Base-by-base conservation (phyloP, 2,797 vertebrate genomes). In the Hoplostethus atlanticus region DNA sequence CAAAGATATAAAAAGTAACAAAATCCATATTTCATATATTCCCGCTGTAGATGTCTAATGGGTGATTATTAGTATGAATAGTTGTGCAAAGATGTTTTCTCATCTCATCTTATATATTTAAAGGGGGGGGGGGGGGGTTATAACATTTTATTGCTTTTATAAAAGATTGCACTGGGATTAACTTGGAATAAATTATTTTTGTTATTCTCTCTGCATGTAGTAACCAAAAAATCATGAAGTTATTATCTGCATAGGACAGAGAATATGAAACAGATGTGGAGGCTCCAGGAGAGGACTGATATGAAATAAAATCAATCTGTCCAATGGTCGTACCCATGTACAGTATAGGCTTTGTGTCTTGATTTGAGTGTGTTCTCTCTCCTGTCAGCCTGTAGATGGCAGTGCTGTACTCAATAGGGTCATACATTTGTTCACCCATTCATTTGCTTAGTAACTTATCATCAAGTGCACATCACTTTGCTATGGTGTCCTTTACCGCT, bases 121-220 rank as follows among this genome's bases (percentile, higher is more conserved):
- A 56, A 68, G 25, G 53, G 17, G 16, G 21, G 21, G 25, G 53
- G 17, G 16, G 21, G 21, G 21, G 1, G 4, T 44, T 84, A 66
- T 72, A 36, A 81, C 70, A 12, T 80, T 79, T 9, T 71, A 12
- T 71, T 83, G 74, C 53, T 85, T 88, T 86, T 84, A 31, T 69
- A 77, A 82, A 80, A 4, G 16, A 80, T 81, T 53, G 58, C 72
- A 38, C 46, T 76, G 80, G 65, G 76, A 70, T 51, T 72, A 0
- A 64, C 51, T 83, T 86, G 69, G 61, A 90, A 87, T 91, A 88
- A 84, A 90, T 88, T 90, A 92, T 91, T 89, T 83, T 70, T 82
- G 64, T 63, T 70, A 68, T 51, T 76, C n/a, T 80, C 59, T 65
- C 71, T 73, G 28, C 15, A 48, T 71, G 50, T 73, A 72, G 53